Evolutionary conservation across 1,140 invertebrate genomes (phyloP).

Genomic region (Bombyx mandarina): DNA sequence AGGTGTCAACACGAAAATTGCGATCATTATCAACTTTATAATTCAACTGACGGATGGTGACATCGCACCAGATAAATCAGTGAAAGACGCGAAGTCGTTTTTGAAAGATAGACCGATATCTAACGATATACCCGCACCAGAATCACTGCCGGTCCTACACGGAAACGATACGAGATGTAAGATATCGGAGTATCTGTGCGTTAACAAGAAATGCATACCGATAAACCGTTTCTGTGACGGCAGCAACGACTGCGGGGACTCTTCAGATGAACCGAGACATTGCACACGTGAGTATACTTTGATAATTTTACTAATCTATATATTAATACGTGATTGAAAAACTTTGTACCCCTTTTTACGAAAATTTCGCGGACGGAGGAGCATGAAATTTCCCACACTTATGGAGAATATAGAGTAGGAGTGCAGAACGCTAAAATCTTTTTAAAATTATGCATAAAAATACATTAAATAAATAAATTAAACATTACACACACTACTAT

Average conservation of each 20-base stretch:
- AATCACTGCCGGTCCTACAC: slow-evolving; percentile 46
- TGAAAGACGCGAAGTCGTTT: slow-evolving; percentile 20
- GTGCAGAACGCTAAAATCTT: no score
- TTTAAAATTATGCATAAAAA: no score
- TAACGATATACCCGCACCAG: slow-evolving; percentile 44
- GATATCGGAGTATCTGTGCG: slow-evolving; percentile 85
- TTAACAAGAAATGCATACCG: slow-evolving; percentile 84
- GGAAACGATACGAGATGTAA: slow-evolving; percentile 73
- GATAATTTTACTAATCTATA: no score
- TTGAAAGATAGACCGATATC: slow-evolving; percentile 29
- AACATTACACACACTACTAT: no score
- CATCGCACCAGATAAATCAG: slow-evolving; percentile 36
- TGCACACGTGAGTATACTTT: slow-evolving; percentile 85
- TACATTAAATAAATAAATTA: no score
- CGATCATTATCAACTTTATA: slow-evolving; percentile 28
- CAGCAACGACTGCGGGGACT: slow-evolving; percentile 87
- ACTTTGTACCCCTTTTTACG: no score
- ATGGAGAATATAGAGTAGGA: no score
- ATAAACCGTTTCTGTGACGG: slow-evolving; percentile 88
- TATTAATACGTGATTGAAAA: no score
- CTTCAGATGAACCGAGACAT: slow-evolving; percentile 85
- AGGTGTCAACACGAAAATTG: slow-evolving; percentile 30
- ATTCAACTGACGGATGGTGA: slow-evolving; percentile 44
- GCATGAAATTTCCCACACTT: no score
- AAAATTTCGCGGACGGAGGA: no score